phyloP scores from a whole-genome alignment of 2,888 invertebrate species.

The Parapristionchus giblindavisi region DNA sequence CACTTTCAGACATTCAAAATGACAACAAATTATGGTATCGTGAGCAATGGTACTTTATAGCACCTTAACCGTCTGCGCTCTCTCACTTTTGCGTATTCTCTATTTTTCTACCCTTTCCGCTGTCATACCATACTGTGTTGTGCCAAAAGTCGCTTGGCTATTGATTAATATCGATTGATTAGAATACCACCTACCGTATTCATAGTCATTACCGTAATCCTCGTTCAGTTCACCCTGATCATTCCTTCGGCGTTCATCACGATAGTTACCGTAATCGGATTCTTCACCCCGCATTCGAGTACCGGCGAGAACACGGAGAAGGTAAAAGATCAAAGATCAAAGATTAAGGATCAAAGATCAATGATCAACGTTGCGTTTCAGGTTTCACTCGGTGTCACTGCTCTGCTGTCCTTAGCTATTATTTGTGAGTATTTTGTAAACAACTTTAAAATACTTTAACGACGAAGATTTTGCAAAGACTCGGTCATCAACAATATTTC shows the following conservation, averaged over 20 bases:
- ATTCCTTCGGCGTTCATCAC: constrained; percentile 68
- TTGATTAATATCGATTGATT: too few relatives aligned
- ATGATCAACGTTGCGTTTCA: constrained; percentile 21
- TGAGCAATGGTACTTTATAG: too few relatives aligned
- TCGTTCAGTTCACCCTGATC: constrained; percentile 61
- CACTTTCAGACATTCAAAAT: not conserved
- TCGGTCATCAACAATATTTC: not conserved
- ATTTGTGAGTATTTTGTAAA: constrained; percentile 51
- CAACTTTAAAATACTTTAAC: not conserved
- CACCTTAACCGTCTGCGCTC: too few relatives aligned
- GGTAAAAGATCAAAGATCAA: constrained; percentile 40
- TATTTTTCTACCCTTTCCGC: too few relatives aligned
- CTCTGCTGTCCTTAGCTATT: constrained; percentile 63
- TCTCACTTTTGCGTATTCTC: too few relatives aligned
- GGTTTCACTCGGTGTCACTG: constrained; percentile 65
- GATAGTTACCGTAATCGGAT: constrained; percentile 68
- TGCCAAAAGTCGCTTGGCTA: too few relatives aligned
- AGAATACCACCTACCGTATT: too few relatives aligned
- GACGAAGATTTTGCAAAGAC: not conserved
- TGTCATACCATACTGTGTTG: too few relatives aligned
- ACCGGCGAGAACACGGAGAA: constrained; percentile 69
- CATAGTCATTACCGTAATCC: too few relatives aligned
- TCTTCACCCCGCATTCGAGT: constrained; percentile 68
- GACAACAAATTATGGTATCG: too few relatives aligned
- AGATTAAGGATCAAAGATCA: not conserved